Evolutionary conservation across 92 coral and sea anemone genomes (phyloP).

Genomic region (Anthopleura xanthogrammica): DNA sequence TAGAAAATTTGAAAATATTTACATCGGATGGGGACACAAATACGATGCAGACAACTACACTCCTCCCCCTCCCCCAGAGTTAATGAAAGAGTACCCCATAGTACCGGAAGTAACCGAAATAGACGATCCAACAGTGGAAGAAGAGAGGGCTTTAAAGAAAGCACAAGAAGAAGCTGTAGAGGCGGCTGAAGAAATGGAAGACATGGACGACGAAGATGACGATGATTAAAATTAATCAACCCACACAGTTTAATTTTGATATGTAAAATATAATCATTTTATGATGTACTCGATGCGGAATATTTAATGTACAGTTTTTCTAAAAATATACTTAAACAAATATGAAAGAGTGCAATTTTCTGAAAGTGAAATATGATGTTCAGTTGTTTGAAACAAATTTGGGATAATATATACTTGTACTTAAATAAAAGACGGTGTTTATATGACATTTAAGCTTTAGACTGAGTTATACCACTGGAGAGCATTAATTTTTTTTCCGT

Average conservation of each 20-base stretch:
- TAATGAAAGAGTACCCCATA: conserved; percentile 88
- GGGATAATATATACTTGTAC: background rate
- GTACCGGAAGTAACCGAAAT: conserved; percentile 90
- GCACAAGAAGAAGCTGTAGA: conserved; percentile 93
- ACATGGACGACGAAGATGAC: conserved; percentile 95
- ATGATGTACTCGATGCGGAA: background rate
- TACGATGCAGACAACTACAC: conserved; percentile 90
- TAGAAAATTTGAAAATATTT: conserved; percentile 94
- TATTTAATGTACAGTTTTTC: conserved; percentile 23
- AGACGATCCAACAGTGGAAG: conserved; percentile 99
- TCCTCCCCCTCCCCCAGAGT: conserved; percentile 94
- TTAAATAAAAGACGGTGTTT: background rate
- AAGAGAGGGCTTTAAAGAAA: conserved; percentile 86
- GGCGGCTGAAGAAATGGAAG: conserved; percentile 96
- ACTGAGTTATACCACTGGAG: too few species aligned
- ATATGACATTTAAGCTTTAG: too few species aligned
- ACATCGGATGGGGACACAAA: conserved; percentile 97
- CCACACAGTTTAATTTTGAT: background rate
- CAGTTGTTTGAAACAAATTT: background rate
- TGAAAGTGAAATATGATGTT: background rate
- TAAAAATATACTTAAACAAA: background rate
- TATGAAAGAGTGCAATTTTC: background rate
- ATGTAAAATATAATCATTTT: background rate
- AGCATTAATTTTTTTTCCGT: too few species aligned
- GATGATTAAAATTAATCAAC: conserved; percentile 61